Evolutionary conservation across 2,113 vertebrate species (phyloP).

Genomic region (Brachirus orientalis): DNA sequence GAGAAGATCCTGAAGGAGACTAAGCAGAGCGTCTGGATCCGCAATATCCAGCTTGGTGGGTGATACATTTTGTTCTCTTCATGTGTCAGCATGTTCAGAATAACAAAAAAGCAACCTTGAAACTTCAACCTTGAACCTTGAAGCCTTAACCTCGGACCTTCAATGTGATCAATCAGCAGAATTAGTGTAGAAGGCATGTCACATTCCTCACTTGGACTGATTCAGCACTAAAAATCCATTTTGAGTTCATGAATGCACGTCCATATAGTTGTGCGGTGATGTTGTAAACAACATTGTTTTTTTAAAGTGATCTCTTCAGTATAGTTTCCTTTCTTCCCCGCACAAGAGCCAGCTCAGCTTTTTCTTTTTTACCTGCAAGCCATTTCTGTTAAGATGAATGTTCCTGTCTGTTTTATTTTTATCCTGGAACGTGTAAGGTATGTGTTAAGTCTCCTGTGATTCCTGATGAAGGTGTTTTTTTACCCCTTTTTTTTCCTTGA

Average conservation of each 20-base stretch:
- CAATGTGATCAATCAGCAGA: no score
- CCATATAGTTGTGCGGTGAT: neutral
- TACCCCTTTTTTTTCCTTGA: slow-evolving; percentile 32
- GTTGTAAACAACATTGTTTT: slow-evolving; percentile 4
- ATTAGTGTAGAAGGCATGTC: no score
- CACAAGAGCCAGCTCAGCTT: slow-evolving; percentile 43
- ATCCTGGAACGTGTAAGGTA: slow-evolving; percentile 58
- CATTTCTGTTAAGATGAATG: slow-evolving; percentile 67
- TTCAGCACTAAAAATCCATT: no score
- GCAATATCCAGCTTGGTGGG: slow-evolving; percentile 97
- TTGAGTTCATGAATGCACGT: neutral
- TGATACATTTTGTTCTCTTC: neutral
- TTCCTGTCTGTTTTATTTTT: slow-evolving; percentile 75
- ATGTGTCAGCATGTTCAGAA: neutral
- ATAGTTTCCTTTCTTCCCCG: slow-evolving; percentile 9
- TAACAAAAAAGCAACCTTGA: neutral
- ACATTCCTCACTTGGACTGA: no score
- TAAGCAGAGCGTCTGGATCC: slow-evolving; percentile 97
- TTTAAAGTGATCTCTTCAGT: slow-evolving; percentile 6
- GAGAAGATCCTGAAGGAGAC: slow-evolving; percentile 99
- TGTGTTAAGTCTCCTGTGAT: slow-evolving; percentile 54
- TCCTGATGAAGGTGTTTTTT: slow-evolving; percentile 33
- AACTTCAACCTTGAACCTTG: no score
- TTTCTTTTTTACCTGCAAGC: slow-evolving; percentile 27
- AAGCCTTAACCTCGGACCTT: no score